Evolutionary conservation across 2,113 vertebrate species (phyloP), one percentile per base, ranked within the genome.

Genomic region (Hepsetus odoe): DNA sequence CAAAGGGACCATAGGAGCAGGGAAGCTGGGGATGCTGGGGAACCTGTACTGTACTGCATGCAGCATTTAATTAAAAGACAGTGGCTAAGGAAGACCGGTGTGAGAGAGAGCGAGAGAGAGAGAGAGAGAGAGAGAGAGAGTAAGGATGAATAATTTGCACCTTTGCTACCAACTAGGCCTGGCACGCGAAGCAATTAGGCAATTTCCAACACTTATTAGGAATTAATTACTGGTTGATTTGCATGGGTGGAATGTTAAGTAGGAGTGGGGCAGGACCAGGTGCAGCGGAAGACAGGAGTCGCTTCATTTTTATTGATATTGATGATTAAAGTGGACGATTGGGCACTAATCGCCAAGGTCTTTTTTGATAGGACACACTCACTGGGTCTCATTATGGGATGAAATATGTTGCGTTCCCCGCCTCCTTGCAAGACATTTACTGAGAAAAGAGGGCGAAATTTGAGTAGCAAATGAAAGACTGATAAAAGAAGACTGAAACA

Each of bases 151-250:
- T 88, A 84, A 87, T 89, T 90, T 90, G 65, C 71, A 83, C 71
- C 82, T 58, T 77, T 79, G 56, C 74, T 77, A 58, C 67, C 76
- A 51, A 83, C 72, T 79, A 81, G 80, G 80, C 77, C 74, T 32
- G 77, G 72, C 82, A 85, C 70, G 69, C 81, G 84, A 72, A 68
- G 67, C 86, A 90, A 88, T 89, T 86, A 90, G 71, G 69, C 75
- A 32, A 85, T 86, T 87, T 84, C 76, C 81, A 82, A 87, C 84
- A 81, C 81, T 84, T 87, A 91, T 84, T 85, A 79, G 75, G 58
- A 81, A 88, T 91, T 82, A 90, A 91, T 88, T 90, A 78, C 82
- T 72, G 81, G 84, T 87, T 85, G 81, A 86, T 88, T 86, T 85
- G 69, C 80, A 85, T 79, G 78, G 81, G 77, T 84, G 46, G 46